Conservation (phyloP, 23 tunicate genomes). For the Trididemnum clinides region DNA sequence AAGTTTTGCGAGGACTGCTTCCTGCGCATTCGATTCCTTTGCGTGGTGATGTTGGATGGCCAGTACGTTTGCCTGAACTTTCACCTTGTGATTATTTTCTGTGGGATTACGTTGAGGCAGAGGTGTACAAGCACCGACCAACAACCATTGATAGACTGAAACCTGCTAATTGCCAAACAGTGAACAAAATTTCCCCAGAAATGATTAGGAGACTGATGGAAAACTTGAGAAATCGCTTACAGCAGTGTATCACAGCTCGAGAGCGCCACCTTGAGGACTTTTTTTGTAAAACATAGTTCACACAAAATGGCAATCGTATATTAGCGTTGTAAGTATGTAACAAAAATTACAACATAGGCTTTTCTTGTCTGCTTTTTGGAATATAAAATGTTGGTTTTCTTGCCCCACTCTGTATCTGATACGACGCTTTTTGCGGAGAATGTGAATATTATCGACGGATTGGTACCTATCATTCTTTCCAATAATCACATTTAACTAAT, state of each 20-base stretch:
- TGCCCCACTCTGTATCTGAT: no score
- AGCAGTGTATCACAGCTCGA: neutral
- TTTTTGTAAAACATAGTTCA: neutral
- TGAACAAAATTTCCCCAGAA: neutral
- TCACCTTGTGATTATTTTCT: no score
- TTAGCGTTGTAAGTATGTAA: neutral
- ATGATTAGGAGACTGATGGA: neutral
- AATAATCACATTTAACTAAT: no score
- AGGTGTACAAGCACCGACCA: neutral
- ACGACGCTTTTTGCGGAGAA: no score
- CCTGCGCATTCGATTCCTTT: no score
- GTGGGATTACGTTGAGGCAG: neutral
- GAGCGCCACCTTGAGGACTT: neutral
- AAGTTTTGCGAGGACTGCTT: no score
- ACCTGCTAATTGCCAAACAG: neutral
- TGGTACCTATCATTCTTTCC: no score
- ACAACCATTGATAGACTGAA: neutral
- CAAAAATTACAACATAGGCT: neutral
- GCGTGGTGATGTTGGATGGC: no score
- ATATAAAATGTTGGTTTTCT: no score
- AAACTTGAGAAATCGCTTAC: neutral
- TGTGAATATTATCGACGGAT: no score
- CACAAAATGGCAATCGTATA: neutral
- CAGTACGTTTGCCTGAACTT: no score
- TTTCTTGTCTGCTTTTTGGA: no score